phyloP scores from a whole-genome alignment of 2,113 vertebrate species.

The Campylorhamphus procurvoides region DNA sequence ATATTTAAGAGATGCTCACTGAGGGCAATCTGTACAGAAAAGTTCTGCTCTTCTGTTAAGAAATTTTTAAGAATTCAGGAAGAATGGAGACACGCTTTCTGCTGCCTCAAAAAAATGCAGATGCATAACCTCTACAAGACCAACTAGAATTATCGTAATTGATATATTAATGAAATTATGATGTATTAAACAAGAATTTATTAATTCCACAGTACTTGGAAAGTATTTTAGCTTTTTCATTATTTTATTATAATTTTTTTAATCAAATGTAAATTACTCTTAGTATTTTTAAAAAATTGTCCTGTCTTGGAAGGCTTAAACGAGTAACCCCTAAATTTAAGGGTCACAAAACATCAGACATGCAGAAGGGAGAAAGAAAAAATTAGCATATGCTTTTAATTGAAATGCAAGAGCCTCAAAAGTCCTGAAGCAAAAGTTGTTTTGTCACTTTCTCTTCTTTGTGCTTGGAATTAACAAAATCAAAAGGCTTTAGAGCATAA shows the following conservation, averaged over 20 bases:
- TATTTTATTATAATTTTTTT: background rate
- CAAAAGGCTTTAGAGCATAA: background rate
- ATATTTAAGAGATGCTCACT: background rate
- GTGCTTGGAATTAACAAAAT: background rate
- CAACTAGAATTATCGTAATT: background rate
- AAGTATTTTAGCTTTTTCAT: background rate
- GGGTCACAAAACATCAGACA: background rate
- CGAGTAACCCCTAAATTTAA: background rate
- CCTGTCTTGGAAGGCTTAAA: background rate
- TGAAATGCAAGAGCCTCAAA: background rate
- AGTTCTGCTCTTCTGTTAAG: background rate
- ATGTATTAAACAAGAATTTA: background rate
- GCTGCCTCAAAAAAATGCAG: background rate
- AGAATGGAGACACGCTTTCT: background rate
- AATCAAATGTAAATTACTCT: background rate
- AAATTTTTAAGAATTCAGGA: background rate
- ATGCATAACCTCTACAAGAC: background rate
- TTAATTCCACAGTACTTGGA: background rate
- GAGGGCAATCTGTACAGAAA: background rate
- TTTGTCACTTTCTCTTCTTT: background rate
- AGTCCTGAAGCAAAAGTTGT: background rate
- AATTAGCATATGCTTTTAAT: background rate
- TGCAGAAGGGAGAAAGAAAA: background rate
- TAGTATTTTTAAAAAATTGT: background rate
- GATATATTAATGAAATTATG: background rate